Evolutionary conservation across 2,888 invertebrate species (phyloP).

Genomic region (Folsomia manolachei): DNA sequence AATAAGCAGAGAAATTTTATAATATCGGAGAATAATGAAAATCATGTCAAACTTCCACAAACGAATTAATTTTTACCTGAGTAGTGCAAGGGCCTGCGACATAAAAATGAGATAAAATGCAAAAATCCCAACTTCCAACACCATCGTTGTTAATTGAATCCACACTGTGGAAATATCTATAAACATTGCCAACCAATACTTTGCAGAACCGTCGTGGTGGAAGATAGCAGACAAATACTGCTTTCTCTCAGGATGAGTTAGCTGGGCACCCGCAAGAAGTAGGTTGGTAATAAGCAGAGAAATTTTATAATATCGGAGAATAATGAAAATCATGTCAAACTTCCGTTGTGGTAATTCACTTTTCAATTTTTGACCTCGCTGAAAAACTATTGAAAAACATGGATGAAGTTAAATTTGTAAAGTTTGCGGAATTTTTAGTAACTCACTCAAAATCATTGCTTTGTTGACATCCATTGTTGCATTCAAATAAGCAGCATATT

Average conservation of each 20-base stretch:
- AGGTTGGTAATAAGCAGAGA: neutral
- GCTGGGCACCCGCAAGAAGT: neutral
- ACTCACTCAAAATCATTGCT: no score
- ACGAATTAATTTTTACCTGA: neutral
- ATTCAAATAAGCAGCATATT: neutral
- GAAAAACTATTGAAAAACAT: no score
- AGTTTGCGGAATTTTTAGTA: no score
- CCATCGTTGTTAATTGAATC: neutral
- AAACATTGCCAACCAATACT: neutral
- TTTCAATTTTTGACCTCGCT: no score
- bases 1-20: neutral
- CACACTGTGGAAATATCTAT: neutral
- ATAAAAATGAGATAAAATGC: neutral
- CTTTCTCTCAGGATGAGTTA: neutral
- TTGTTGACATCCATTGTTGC: neutral
- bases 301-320: neutral
- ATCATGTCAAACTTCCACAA: no score
- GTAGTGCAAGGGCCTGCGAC: neutral
- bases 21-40: neutral
- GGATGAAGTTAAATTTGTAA: no score
- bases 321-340: neutral
- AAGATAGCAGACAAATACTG: neutral
- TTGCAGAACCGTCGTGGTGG: neutral
- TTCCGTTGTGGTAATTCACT: no score
- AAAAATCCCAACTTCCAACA: neutral